phyloP scores from a whole-genome alignment of 1,140 invertebrate species.

The Achroia grisella region DNA sequence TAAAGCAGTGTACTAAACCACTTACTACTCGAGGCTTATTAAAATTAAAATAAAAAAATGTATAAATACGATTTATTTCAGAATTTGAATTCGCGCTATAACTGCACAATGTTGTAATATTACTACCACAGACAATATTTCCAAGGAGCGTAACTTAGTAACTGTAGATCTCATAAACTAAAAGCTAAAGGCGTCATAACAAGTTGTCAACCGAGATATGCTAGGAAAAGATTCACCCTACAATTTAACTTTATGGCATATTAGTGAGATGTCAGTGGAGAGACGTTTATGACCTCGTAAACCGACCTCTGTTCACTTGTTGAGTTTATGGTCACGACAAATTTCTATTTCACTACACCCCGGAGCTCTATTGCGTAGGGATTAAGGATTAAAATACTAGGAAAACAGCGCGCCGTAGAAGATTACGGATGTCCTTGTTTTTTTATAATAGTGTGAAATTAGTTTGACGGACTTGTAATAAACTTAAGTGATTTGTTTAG shows the following conservation, averaged over 20 bases:
- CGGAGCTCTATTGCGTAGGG: not conserved
- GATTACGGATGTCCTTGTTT: too few relatives aligned
- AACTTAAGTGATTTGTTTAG: too few relatives aligned
- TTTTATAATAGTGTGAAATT: not conserved
- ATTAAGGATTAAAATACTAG: not conserved
- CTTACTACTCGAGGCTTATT: too few relatives aligned
- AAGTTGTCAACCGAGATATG: conserved; percentile 11
- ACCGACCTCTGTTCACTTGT: conserved; percentile 62
- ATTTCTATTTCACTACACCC: conserved; percentile 1
- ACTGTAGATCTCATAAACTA: conserved; percentile 3
- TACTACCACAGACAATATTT: too few relatives aligned
- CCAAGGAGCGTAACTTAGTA: too few relatives aligned
- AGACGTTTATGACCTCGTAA: conserved; percentile 63
- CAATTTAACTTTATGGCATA: conserved; percentile 52
- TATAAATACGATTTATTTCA: too few relatives aligned
- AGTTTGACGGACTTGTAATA: too few relatives aligned
- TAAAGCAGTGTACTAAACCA: too few relatives aligned
- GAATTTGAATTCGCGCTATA: too few relatives aligned
- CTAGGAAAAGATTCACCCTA: conserved; percentile 30
- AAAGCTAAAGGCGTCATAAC: conserved; percentile 13
- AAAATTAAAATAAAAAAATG: too few relatives aligned
- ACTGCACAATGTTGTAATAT: too few relatives aligned
- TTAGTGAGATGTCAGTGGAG: conserved; percentile 61
- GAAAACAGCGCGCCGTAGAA: too few relatives aligned
- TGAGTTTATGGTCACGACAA: conserved; percentile 41